These are phyloP conservation scores for Tenrec ecaudatus DNA, from an alignment of 2,113 vertebrate species.

Conservation along the genomic window DNA sequence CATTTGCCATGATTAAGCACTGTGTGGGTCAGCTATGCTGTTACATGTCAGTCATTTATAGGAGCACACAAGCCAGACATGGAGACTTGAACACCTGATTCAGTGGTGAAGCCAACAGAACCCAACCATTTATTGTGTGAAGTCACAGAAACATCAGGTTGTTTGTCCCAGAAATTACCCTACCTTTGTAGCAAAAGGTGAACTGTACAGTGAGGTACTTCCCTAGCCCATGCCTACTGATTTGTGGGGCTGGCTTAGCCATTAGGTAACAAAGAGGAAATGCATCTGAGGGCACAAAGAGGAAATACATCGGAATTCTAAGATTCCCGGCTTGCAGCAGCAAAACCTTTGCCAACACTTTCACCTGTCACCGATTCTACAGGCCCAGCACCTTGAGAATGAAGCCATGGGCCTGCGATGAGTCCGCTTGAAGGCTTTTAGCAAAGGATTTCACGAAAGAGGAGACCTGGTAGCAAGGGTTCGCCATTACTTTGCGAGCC, in stretches of 20 bases:
- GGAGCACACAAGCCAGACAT: not conserved
- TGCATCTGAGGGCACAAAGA: not conserved
- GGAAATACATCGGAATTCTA: no score
- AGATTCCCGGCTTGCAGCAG: not conserved
- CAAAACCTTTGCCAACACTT: not conserved
- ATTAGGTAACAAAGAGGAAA: not conserved
- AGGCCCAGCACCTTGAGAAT: not conserved
- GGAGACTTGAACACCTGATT: not conserved
- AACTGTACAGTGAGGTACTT: not conserved
- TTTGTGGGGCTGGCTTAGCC: not conserved
- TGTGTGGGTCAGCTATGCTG: not conserved
- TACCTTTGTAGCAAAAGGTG: not conserved
- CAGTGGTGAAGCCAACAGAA: not conserved
- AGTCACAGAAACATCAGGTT: not conserved
- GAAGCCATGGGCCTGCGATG: not conserved
- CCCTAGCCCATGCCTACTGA: not conserved
- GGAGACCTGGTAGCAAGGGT: not conserved
- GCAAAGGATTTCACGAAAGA: not conserved
- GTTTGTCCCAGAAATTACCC: not conserved
- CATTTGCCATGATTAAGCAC: no score
- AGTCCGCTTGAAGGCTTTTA: not conserved
- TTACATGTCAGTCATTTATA: not conserved
- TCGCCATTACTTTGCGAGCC: slow-evolving; percentile 7
- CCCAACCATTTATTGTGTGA: not conserved
- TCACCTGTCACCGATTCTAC: not conserved